Evolutionary conservation across 2,888 invertebrate species (phyloP).

Genomic region (Yponomeuta plumbellus): DNA sequence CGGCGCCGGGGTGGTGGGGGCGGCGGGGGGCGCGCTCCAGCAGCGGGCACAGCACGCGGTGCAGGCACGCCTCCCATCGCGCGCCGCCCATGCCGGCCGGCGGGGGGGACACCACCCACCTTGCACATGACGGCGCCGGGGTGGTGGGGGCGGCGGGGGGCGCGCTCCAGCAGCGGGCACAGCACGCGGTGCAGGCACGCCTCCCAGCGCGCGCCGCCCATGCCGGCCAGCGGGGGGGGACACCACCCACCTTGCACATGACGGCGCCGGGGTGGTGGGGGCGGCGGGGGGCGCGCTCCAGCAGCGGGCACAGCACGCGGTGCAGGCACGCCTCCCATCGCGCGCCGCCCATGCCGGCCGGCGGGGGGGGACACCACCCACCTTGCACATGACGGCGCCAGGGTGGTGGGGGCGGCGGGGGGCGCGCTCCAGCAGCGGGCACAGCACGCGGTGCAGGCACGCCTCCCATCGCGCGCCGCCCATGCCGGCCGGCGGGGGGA

Average conservation of each 20-base stretch:
- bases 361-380: constrained; percentile 34
- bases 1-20: not conserved
- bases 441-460: constrained; percentile 94
- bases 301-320: too few species aligned
- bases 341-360: too few species aligned
- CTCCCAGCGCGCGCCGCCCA: constrained; percentile 95
- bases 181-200: constrained; percentile 95
- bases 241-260: not conserved
- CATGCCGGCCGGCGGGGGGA: constrained; percentile 91
- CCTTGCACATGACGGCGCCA: constrained; percentile 90
- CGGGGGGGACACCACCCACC: constrained; percentile 52
- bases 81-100: too few species aligned
- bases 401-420: constrained; percentile 69
- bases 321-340: too few species aligned
- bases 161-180: constrained; percentile 88
- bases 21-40: too few species aligned
- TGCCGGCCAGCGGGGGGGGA: constrained; percentile 92
- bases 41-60: too few species aligned
- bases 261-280: not conserved
- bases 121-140: constrained; percentile 87
- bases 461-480: constrained; percentile 95
- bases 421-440: constrained; percentile 86
- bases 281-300: too few species aligned
- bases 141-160: constrained; percentile 69
- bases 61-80: too few species aligned